Conservation (phyloP, 2,113 vertebrate species). For the Gobius niger region DNA sequence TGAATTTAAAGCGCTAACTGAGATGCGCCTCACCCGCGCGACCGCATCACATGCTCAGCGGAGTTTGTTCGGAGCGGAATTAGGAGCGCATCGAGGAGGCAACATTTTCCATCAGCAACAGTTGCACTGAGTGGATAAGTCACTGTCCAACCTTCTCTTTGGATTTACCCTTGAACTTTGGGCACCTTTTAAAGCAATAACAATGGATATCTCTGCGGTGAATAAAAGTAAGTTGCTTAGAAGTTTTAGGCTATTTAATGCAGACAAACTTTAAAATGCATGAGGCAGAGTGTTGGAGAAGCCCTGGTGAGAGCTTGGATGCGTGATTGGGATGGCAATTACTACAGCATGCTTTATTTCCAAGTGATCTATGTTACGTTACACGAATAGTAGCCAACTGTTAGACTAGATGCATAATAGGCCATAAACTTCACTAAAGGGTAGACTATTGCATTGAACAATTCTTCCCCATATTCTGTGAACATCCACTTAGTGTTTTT, state of each 20-base stretch:
- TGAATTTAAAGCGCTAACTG: slow-evolving; percentile 1
- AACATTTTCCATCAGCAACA: slow-evolving; percentile 45
- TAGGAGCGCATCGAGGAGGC: slow-evolving; percentile 31
- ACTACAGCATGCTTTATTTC: not conserved
- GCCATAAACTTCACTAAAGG: too few relatives aligned
- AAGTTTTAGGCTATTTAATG: not conserved
- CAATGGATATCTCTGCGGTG: slow-evolving; percentile 50
- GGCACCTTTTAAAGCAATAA: not conserved
- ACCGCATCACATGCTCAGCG: slow-evolving; percentile 19
- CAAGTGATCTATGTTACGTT: too few relatives aligned
- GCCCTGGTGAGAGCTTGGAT: not conserved
- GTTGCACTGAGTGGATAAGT: slow-evolving; percentile 22
- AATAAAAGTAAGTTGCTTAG: slow-evolving; percentile 49
- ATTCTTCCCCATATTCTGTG: too few relatives aligned
- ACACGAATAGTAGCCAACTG: too few relatives aligned
- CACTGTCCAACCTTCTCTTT: slow-evolving; percentile 1
- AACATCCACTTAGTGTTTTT: too few relatives aligned
- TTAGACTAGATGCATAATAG: too few relatives aligned
- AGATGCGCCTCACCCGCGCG: slow-evolving; percentile 34
- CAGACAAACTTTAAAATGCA: not conserved
- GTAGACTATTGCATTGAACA: too few relatives aligned
- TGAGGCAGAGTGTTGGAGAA: too few relatives aligned
- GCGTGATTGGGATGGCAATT: slow-evolving; percentile 41
- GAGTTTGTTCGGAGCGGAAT: slow-evolving; percentile 24
- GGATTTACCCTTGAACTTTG: slow-evolving; percentile 20